Base-by-base conservation (phyloP, 2,113 vertebrate species). In the Daphoenositta chrysoptera region DNA sequence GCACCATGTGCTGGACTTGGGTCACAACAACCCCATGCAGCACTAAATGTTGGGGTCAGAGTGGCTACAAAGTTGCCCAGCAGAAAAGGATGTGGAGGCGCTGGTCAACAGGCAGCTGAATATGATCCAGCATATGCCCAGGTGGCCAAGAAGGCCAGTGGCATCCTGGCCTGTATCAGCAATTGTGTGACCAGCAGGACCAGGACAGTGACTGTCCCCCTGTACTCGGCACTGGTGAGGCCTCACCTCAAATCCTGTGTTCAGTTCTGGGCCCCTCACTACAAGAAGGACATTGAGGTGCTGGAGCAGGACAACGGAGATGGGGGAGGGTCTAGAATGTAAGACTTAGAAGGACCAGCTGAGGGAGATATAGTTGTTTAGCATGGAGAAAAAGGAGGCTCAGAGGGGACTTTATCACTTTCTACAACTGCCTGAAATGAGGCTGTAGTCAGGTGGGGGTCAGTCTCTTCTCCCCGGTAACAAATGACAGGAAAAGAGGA, bases 1-100 rank as follows among this genome's bases (percentile, higher is more conserved):
- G 8, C 40, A 14, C 39, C 0, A 0, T 1, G 39, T 68, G 11
- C 22, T 83, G 53, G 33, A 15, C 7, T 15, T 80, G 3, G 3
- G 7, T 71, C 47, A 61, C 27, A 51, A 23, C 23, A 80, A 45
- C 17, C 17, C 10, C 26, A 28, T 0, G 3, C 6, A 66, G 11
- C 0, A 0, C 14, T 72, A 33, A 28, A 54, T 3, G 3, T 21
- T 15, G 40, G 7, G 20, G 45, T 47, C 63, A 31, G 35, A 81
- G 12, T 12, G 40, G 27, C 28, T 65, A 24, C 35, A 65, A 60
- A 81, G 8, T 13, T 60, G 21, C 24, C 21, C 1, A 3, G 8
- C 0, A 3, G 64, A 69, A 69, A 84, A 77, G 7, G 20, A 80
- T 15, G 44, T 39, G 26, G 22, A 22, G 2, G 5, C 7, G 1